A percentile compares a stretch with the other conserved stretches of the same genome.
Evolutionary conservation across 2,888 invertebrate species (phyloP).

Genomic region (Agelastica alni): DNA sequence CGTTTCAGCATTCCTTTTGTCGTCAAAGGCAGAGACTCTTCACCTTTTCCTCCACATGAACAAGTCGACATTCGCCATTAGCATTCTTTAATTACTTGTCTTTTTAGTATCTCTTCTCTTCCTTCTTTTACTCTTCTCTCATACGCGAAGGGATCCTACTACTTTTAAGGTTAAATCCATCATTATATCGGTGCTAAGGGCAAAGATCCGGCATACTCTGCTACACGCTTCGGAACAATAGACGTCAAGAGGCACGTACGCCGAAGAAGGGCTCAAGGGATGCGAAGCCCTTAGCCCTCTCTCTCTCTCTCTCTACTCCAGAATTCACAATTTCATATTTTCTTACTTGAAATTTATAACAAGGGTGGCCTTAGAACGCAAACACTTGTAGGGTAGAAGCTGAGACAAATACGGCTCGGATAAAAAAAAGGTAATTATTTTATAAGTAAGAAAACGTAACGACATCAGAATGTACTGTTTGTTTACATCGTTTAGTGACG

Average conservation of each 20-base stretch:
- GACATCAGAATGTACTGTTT: slow-evolving; percentile 9
- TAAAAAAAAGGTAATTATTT: slow-evolving; percentile 23
- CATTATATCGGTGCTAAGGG: slow-evolving; percentile 56
- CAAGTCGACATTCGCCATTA: slow-evolving; percentile 26
- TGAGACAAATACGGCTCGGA: slow-evolving; percentile 7
- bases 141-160: slow-evolving; percentile 26
- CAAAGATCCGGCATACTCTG: slow-evolving; percentile 53
- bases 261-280: slow-evolving; percentile 45
- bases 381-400: slow-evolving; percentile 28
- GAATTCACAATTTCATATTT: slow-evolving; percentile 38
- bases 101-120: slow-evolving; percentile 26
- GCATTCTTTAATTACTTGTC: slow-evolving; percentile 32
- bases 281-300: slow-evolving; percentile 29
- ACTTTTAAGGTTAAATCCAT: slow-evolving; percentile 53
- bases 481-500: neutral
- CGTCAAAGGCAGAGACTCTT: slow-evolving; percentile 14
- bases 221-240: slow-evolving; percentile 57
- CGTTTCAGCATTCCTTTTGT: slow-evolving; percentile 11
- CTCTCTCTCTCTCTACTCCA: slow-evolving; percentile 14
- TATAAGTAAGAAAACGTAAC: slow-evolving; percentile 2
- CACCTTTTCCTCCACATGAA: slow-evolving; percentile 5
- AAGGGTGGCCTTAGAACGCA: slow-evolving; percentile 33
- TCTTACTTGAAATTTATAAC: slow-evolving; percentile 35
- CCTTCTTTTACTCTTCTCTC: slow-evolving; percentile 19
- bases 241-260: slow-evolving; percentile 57